A percentile compares a stretch with the other conserved stretches of the same genome.
Conservation (phyloP, 2,888 invertebrate species). For the Lochmaea capreae region DNA sequence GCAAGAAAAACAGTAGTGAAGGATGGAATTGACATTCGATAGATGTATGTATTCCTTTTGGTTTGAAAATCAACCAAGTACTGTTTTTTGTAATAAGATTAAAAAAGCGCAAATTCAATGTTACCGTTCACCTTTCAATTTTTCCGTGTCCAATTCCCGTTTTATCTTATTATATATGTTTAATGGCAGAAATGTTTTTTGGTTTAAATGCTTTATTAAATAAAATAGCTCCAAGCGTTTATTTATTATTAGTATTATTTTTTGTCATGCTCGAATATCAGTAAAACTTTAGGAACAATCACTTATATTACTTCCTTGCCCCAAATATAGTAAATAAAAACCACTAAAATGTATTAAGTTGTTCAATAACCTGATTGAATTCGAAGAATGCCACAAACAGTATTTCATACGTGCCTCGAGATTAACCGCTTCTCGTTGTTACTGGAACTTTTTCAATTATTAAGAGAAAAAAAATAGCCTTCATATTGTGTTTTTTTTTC, state of each 20-base stretch:
- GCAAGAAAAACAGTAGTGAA: too few species aligned
- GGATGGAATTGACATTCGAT: too few species aligned
- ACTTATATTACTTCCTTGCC: constrained; percentile 9
- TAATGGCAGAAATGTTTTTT: neutral
- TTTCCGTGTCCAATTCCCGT: neutral
- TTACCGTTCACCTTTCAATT: neutral
- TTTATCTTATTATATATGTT: neutral
- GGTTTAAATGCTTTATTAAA: neutral
- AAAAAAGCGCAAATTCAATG: too few species aligned
- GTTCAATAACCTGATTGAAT: constrained; percentile 38
- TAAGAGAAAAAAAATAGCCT: constrained; percentile 3
- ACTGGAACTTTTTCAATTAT: constrained; percentile 6
- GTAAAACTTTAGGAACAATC: constrained; percentile 7
- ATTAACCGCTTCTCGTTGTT: constrained; percentile 11
- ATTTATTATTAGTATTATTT: neutral
- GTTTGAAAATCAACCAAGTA: too few species aligned
- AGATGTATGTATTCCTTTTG: too few species aligned
- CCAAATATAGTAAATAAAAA: constrained; percentile 25
- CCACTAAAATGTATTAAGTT: constrained; percentile 22
- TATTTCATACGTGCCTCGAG: constrained; percentile 48
- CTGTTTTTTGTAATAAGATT: too few species aligned
- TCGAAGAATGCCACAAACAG: constrained; percentile 50
- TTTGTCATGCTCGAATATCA: neutral
- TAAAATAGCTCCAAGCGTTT: neutral
- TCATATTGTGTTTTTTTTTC: neutral